Evolutionary conservation across 2,113 vertebrate genomes (phyloP), one percentile per base, ranked within the genome.

Genomic region (Siniperca chuatsi): DNA sequence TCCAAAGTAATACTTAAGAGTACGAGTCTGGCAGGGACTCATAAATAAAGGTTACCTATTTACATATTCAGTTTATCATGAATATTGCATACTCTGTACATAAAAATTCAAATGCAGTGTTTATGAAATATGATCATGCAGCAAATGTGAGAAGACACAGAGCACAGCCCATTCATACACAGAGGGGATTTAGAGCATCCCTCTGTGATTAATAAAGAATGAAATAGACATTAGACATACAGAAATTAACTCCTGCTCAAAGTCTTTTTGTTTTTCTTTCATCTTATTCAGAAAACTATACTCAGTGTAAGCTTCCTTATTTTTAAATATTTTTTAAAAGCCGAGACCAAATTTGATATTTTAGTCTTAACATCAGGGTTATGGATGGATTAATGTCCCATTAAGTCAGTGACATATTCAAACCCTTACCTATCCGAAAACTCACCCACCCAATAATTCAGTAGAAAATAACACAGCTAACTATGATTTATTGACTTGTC

Each of bases 51-150:
- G 90, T 93, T 94, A 92, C 90, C 87, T 93, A 95, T 96, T 96
- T 96, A 95, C 95, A 96, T 96, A 95, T 96, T 95, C 94, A 95
- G 95, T 96, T 95, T 94, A 96, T 96, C 94, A 95, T 95, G 90
- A 95, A 96, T 95, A 95, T 95, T 95, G 93, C 93, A 95, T 93
- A 94, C 92, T 95, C 93, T 94, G 93, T 94, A 95, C 94, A 95
- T 95, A 94, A 95, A 96, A 95, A 96, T 95, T 95, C 93, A 95
- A 95, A 95, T 94, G 94, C 93, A 92, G 90, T 92, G 84, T 94
- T 96, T 95, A 95, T 96, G 94, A 96, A 96, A 96, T 95, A 96
- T 95, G 95, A 94, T 95, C 95, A 91, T 92, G 95, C 92, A 93
- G 90, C 94, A 92, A 92, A 93, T 90, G 93, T 92, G 85, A 94